A percentile compares a stretch with the other conserved stretches of the same genome.
Evolutionary conservation across 2,888 invertebrate genomes (phyloP).

Genomic region (Acanthosepion esculentum): DNA sequence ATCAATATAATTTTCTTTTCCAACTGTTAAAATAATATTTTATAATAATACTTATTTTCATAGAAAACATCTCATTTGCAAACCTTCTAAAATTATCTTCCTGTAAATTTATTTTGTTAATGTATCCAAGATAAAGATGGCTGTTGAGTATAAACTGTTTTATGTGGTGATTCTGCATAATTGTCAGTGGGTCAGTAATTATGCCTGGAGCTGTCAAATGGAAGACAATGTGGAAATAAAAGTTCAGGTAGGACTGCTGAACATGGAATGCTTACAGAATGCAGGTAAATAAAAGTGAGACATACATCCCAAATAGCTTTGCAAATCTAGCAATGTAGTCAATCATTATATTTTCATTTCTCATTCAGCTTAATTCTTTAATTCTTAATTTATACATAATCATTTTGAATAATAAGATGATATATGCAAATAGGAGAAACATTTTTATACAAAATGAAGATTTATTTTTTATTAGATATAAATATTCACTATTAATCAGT

Average conservation of each 20-base stretch:
- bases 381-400: background rate
- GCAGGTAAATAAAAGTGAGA: background rate
- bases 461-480: background rate
- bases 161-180: constrained; percentile 9
- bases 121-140: background rate
- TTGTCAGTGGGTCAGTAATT: background rate
- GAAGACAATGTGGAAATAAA: constrained; percentile 33
- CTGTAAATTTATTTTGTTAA: background rate
- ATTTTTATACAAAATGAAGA: background rate
- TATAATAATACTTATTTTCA: background rate
- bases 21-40: no score
- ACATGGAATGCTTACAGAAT: constrained; percentile 33
- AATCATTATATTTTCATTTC: background rate
- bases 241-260: background rate
- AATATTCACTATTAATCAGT: background rate
- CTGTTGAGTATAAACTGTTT: background rate
- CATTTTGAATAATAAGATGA: background rate
- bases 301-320: constrained; percentile 17
- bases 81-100: background rate
- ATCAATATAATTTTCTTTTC: no score
- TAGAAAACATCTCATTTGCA: background rate
- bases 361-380: background rate
- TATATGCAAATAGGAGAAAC: background rate
- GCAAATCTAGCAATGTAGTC: constrained; percentile 1
- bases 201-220: constrained; percentile 18